Conservation (phyloP, 2,797 vertebrate species). For the Cuniculus paca region DNA sequence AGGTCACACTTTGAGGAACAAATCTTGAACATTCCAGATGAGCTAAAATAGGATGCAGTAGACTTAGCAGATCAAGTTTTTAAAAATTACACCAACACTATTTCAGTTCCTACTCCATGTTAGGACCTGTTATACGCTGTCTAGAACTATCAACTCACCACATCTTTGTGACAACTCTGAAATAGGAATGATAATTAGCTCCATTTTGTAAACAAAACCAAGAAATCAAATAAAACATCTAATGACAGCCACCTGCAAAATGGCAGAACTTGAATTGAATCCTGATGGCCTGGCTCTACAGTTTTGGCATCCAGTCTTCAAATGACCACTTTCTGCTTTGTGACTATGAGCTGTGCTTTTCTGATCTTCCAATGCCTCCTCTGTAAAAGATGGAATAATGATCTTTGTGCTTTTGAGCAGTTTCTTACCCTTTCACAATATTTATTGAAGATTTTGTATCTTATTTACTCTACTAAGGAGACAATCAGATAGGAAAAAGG, state of each 20-base stretch:
- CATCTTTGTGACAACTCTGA: not conserved
- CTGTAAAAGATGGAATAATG: not conserved
- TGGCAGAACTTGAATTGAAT: not conserved
- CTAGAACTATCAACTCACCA: not conserved
- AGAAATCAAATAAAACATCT: not conserved
- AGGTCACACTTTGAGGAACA: not conserved
- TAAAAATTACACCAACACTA: not conserved
- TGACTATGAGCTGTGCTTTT: not conserved
- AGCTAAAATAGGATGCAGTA: not conserved
- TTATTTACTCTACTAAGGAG: too few relatives aligned
- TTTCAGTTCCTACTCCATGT: not conserved
- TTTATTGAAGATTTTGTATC: too few relatives aligned
- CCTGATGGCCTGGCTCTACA: not conserved
- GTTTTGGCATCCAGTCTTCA: not conserved
- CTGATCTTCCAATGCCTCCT: not conserved
- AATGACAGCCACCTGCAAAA: not conserved
- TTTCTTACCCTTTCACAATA: too few relatives aligned
- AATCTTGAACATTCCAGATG: not conserved
- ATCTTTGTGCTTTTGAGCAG: not conserved
- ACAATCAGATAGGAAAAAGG: too few relatives aligned
- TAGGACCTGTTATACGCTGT: not conserved
- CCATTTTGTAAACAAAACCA: not conserved
- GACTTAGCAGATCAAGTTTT: not conserved
- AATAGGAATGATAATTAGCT: not conserved
- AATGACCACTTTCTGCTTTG: not conserved